Percentiles rank a stretch among this genome's conserved stretches.
Conservation (phyloP, 2,113 vertebrate species). For the Periophthalmus modestus region DNA sequence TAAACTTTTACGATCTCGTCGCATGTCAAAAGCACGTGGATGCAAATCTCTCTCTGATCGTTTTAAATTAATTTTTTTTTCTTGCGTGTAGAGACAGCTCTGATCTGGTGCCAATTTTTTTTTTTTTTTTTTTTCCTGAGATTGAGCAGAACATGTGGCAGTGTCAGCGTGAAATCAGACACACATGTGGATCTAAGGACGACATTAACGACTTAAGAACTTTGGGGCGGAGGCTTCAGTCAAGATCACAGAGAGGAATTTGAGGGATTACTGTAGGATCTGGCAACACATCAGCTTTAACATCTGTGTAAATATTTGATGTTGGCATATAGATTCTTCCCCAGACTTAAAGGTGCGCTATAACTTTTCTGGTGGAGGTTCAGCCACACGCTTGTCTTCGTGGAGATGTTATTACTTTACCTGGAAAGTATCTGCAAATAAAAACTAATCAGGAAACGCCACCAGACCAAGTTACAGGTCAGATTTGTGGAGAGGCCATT, state of each 20-base stretch:
- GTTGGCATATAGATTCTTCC: background rate
- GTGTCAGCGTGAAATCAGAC: background rate
- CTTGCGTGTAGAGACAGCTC: background rate
- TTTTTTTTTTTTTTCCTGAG: no score
- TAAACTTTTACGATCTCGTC: background rate
- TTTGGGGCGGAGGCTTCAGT: background rate
- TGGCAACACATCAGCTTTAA: background rate
- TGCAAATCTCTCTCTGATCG: background rate
- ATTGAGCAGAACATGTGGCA: conserved; percentile 1
- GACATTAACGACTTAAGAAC: background rate
- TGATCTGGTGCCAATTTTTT: background rate
- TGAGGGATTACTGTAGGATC: background rate
- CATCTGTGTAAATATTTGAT: background rate
- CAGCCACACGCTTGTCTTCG: no score
- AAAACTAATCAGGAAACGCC: no score
- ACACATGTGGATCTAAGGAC: background rate
- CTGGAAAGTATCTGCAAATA: no score
- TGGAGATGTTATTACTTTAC: no score
- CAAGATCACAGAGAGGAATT: background rate
- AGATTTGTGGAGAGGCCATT: no score
- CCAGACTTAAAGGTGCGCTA: no score
- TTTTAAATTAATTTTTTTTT: background rate
- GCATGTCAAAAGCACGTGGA: background rate
- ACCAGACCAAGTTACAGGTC: no score
- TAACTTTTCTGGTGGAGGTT: no score